Evolutionary conservation across 2,888 invertebrate species (phyloP).

Genomic region (Mongoloraphidia duomilia): DNA sequence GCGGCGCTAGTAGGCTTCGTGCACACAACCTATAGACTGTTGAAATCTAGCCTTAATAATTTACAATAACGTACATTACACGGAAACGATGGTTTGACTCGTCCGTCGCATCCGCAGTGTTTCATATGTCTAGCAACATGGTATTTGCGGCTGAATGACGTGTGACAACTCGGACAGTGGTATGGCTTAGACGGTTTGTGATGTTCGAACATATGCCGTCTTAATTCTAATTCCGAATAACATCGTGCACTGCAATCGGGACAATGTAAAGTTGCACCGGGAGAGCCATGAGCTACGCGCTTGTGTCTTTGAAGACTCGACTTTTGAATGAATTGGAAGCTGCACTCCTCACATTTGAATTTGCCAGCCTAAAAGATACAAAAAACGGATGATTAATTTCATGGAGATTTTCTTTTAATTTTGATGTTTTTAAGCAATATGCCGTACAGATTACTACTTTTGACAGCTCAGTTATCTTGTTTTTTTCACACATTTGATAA

Average conservation of each 20-base stretch:
- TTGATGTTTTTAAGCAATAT: no score
- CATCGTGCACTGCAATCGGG: constrained; percentile 51
- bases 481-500: no score
- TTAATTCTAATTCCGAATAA: constrained; percentile 42
- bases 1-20: no score
- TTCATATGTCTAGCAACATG: constrained; percentile 56
- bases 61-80: background rate
- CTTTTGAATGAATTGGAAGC: constrained; percentile 56
- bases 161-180: constrained; percentile 51
- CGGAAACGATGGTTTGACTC: constrained; percentile 5
- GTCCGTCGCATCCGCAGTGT: constrained; percentile 53
- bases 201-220: constrained; percentile 52
- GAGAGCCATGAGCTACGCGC: constrained; percentile 51
- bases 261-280: constrained; percentile 44
- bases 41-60: no score
- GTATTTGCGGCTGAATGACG: constrained; percentile 59
- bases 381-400: no score
- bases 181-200: constrained; percentile 41
- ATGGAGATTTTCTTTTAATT: no score
- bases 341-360: constrained; percentile 43
- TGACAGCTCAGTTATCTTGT: no score
- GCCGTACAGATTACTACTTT: no score
- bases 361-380: constrained; percentile 31
- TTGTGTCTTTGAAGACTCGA: constrained; percentile 50
- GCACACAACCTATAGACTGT: no score